Evolutionary conservation across 2,888 invertebrate species (phyloP).

Genomic region (Phyllotreta striolata): DNA sequence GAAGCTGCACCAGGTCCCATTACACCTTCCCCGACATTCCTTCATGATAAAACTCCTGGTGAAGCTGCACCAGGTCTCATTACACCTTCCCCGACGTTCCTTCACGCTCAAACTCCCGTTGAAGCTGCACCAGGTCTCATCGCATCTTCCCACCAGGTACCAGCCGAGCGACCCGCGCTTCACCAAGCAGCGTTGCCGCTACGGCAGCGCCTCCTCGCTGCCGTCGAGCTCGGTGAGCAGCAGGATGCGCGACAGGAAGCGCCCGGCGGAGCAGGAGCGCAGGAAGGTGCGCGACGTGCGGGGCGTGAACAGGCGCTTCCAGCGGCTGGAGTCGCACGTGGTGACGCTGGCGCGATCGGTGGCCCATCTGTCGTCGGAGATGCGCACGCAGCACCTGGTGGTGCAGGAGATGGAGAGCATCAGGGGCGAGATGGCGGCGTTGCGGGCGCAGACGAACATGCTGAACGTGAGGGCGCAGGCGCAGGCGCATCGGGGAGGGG

Average conservation of each 20-base stretch:
- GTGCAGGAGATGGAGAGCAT: constrained; percentile 91
- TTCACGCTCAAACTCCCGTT: too few species aligned
- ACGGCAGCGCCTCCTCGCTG: constrained; percentile 84
- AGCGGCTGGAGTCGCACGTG: constrained; percentile 88
- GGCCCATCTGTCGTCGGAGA: constrained; percentile 89
- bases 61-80: too few species aligned
- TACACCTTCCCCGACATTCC: too few species aligned
- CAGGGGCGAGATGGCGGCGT: constrained; percentile 79
- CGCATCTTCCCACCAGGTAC: constrained; percentile 55
- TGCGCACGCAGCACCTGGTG: constrained; percentile 88
- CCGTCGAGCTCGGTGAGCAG: constrained; percentile 86
- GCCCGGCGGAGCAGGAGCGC: constrained; percentile 75
- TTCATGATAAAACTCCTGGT: too few species aligned
- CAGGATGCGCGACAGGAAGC: constrained; percentile 74
- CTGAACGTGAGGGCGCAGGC: constrained; percentile 70
- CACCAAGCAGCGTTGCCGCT: constrained; percentile 71
- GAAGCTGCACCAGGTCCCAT: too few species aligned
- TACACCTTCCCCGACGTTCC: too few species aligned
- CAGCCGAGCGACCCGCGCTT: constrained; percentile 66
- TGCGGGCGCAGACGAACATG: constrained; percentile 74
- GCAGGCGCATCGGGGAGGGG: too few species aligned
- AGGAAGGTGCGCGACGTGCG: constrained; percentile 74
- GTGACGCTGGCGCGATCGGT: constrained; percentile 90
- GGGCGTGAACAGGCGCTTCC: constrained; percentile 83
- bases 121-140: too few species aligned